Conservation (phyloP, 1,140 invertebrate species). For the Drosophila pectinifera region DNA sequence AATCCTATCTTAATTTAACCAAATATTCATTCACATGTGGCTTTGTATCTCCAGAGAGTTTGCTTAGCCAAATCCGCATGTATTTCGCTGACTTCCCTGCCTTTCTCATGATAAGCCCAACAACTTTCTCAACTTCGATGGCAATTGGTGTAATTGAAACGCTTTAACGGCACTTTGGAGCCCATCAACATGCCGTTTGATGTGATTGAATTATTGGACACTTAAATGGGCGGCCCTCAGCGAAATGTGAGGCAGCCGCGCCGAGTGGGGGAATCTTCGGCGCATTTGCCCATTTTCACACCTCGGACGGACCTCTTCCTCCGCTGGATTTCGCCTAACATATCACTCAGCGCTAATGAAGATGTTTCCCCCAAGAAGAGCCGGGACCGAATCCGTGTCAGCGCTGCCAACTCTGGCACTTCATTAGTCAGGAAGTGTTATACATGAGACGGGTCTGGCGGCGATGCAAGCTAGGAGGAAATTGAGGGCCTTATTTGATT, state of each 20-base stretch:
- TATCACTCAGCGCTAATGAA: slow-evolving; percentile 73
- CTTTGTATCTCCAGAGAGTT: background rate
- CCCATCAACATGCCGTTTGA: slow-evolving; percentile 76
- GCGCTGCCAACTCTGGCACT: slow-evolving; percentile 48
- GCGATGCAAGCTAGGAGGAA: slow-evolving; percentile 38
- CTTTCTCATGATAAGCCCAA: slow-evolving; percentile 35
- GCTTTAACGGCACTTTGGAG: slow-evolving; percentile 73
- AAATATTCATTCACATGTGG: no score
- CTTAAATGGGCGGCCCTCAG: slow-evolving; percentile 74
- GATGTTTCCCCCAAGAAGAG: slow-evolving; percentile 47
- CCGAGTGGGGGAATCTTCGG: slow-evolving; percentile 42
- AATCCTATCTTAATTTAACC: no score
- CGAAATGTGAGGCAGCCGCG: slow-evolving; percentile 36
- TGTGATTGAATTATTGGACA: slow-evolving; percentile 83
- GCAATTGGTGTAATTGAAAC: slow-evolving; percentile 79
- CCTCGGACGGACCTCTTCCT: slow-evolving; percentile 47
- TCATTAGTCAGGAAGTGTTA: slow-evolving; percentile 80
- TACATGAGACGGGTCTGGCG: slow-evolving; percentile 34
- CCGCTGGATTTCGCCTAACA: slow-evolving; percentile 38
- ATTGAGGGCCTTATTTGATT: slow-evolving; percentile 50
- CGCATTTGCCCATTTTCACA: slow-evolving; percentile 55
- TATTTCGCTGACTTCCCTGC: slow-evolving; percentile 10
- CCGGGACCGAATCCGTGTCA: slow-evolving; percentile 39
- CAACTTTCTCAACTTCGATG: slow-evolving; percentile 56
- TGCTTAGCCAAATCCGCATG: no score